Conservation (phyloP, 2,888 invertebrate species). For the Elmis aenea region DNA sequence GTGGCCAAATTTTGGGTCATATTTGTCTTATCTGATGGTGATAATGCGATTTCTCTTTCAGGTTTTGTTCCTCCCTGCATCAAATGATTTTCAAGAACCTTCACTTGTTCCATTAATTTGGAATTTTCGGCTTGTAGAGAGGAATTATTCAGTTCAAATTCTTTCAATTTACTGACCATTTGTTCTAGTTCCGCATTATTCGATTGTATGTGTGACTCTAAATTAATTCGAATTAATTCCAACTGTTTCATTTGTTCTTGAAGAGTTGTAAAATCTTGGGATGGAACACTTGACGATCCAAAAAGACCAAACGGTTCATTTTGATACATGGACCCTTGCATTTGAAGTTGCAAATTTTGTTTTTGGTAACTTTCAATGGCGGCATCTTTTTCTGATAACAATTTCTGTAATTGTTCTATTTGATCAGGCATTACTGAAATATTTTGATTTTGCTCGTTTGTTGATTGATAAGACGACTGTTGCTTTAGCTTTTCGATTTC, state of each 20-base stretch:
- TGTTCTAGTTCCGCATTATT: neutral
- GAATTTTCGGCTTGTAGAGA: conserved; percentile 3
- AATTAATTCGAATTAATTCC: no score
- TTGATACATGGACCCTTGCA: conserved; percentile 21
- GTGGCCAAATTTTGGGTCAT: conserved; percentile 23
- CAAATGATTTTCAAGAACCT: neutral
- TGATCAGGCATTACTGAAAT: conserved; percentile 1
- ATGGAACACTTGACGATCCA: neutral
- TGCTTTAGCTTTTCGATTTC: conserved; percentile 12
- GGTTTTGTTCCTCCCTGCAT: neutral
- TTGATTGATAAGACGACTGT: neutral
- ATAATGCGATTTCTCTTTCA: neutral
- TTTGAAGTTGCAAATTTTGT: conserved; percentile 41
- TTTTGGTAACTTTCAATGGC: conserved; percentile 45
- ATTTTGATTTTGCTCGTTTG: no score
- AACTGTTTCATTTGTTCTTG: no score
- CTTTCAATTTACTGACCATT: conserved; percentile 19
- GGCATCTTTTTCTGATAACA: conserved; percentile 46
- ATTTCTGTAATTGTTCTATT: conserved; percentile 7
- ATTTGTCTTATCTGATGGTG: conserved; percentile 5
- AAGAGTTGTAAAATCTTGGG: no score
- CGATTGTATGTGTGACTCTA: no score
- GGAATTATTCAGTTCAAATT: conserved; percentile 16
- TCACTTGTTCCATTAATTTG: conserved; percentile 3
- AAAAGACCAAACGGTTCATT: no score